These are phyloP conservation scores for Campaea margaritaria DNA, from an alignment of 2,888 invertebrate genomes.

Conservation along the genomic window DNA sequence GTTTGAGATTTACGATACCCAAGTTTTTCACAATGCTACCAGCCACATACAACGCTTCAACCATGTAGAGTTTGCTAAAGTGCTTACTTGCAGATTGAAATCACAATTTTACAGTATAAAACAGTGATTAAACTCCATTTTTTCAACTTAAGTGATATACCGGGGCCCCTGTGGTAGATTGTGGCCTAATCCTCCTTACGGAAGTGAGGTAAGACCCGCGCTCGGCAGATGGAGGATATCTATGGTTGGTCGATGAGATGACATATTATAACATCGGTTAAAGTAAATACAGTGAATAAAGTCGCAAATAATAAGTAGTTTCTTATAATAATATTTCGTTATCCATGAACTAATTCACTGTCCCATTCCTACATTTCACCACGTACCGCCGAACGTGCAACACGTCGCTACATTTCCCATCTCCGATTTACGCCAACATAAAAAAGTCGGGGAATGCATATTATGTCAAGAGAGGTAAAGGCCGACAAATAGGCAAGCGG, in stretches of 20 bases:
- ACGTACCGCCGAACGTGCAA: slow-evolving; percentile 44
- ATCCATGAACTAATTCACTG: neutral
- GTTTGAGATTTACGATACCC: slow-evolving; percentile 50
- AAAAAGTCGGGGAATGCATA: slow-evolving; percentile 78
- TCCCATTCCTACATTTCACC: neutral
- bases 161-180: too few species aligned
- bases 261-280: too few species aligned
- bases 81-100: neutral
- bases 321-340: too few species aligned
- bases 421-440: slow-evolving; percentile 77
- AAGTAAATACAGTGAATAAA: too few species aligned
- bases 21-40: slow-evolving; percentile 43
- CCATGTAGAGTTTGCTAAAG: slow-evolving; percentile 8
- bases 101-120: neutral
- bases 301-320: too few species aligned
- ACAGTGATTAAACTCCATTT: slow-evolving; percentile 3
- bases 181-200: too few species aligned
- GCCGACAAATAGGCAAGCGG: slow-evolving; percentile 61
- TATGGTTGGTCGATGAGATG: too few species aligned
- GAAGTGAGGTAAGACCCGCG: too few species aligned
- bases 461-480: slow-evolving; percentile 65
- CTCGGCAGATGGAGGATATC: too few species aligned
- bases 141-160: neutral
- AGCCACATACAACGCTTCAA: slow-evolving; percentile 14
- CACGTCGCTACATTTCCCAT: slow-evolving; percentile 63